Evolutionary conservation across 2,888 invertebrate species (phyloP), one percentile per base, ranked within the genome.

Genomic region (Cyaniris semiargus): DNA sequence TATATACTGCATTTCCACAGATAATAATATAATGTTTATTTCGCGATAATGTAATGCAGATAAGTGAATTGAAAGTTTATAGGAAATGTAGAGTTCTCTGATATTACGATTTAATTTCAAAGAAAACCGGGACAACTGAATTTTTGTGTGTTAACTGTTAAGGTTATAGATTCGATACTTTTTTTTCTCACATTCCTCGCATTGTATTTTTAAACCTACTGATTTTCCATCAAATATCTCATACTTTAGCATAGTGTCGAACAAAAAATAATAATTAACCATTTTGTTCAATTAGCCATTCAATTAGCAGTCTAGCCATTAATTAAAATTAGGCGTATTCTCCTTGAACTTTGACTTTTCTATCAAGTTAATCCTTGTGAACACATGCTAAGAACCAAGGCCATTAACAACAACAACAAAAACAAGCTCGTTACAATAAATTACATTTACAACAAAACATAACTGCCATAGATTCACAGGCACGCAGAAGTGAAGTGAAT

Each of bases 1-100:
- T 72, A 21, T 44, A 72, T 44, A 44, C 72, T 44, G 44, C 44
- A 31, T 72, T 72, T 72, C 21, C 38, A 72, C 38, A 44, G 72
- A 72, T 72, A 72, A 38, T 18, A 34, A 21, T 2, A 27, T 15
- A 27, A 66, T 66, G 27, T 31, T 66, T 66, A 66, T 66, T 66
- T 27, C 66, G 27, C 27, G 66, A 66, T 66, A 66, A 60, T 13
- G 66, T 31, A 31, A 66, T 18, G 31, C 15, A 27, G 66, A 66
- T 66, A 66, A 60, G 66, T 31, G 0, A 31, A 66, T 31, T 66
- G 4, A 66, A 66, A 66, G 27, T 27, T 66, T 31, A 66, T 66
- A 1, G 4, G 66, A 66, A 58, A 60, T 4, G 23, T 60, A 60
- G 27, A 66, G 66, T 27, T 27, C 27, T 23, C 13, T 21, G 23